Base-by-base conservation (phyloP, 2,113 vertebrate species). In the Charina bottae region DNA sequence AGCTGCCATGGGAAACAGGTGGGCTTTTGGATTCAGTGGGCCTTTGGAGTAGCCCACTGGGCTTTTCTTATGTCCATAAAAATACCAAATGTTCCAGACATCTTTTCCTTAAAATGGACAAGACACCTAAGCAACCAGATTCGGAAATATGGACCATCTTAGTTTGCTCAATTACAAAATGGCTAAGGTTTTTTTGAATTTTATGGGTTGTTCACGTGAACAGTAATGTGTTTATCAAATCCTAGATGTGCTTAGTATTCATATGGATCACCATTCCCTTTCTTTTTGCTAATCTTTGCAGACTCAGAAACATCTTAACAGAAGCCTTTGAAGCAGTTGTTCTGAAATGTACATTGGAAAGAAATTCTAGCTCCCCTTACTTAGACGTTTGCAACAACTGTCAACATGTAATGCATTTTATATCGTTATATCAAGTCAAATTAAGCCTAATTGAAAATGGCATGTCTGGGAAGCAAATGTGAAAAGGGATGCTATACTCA, bases 371-470 rank as follows among this genome's bases (percentile, higher is more conserved):
- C 92, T 93, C 91, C 0, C 3, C 0, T 0, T 4, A 89, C 0
- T 15, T 86, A 19, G 68, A 0, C 49, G 0, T 11, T 1, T 0
- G 6, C 24, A 56, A 49, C 72, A 92, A 1, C 54, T 78, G 21
- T 24, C 5, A n/a, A 55, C 83, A 87, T 85, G 83, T n/a, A 88
- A 58, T 28, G 54, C 64, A 49, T 92, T 91, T 92, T 55, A 83
- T 59, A 60, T 92, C 19, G 53, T 28, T 78, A 21, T 42, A 78
- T 37, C 21, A 37, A 37, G 37, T 83, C 21, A 68, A 83, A 88
- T 49, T 88, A n/a, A 53, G 7, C 13, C 13, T 72, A 58, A 87
- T n/a, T 72, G 85, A 15, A 55, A 91, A 87, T n/a, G 62, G 53
- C 24, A 46, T n/a, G 54, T 24, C 53, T 42, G 62, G 53, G 21